Evolutionary conservation across 2,113 vertebrate species (phyloP).

Genomic region (Climacteris rufus): DNA sequence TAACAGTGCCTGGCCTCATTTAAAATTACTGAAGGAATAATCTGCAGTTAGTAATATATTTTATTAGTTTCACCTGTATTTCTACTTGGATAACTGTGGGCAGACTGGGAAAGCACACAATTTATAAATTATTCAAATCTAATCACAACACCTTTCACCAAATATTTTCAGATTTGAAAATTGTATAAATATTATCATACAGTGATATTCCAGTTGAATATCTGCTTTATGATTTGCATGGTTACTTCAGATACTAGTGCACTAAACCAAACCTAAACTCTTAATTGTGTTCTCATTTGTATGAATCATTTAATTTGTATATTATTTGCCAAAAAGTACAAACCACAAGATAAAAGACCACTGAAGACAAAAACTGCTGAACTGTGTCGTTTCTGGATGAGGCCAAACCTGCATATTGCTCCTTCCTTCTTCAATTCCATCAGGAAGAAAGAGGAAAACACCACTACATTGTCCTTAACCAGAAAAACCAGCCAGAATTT

Average conservation of each 20-base stretch:
- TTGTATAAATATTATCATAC: no score
- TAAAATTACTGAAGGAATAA: not conserved
- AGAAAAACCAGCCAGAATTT: not conserved
- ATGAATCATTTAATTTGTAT: not conserved
- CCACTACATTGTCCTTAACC: not conserved
- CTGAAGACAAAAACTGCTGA: not conserved
- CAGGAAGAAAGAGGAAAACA: not conserved
- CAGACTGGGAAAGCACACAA: not conserved
- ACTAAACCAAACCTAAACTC: not conserved
- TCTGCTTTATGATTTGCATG: not conserved
- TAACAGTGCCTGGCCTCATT: not conserved
- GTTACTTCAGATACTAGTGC: not conserved
- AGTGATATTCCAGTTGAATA: not conserved
- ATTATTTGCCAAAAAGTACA: not conserved
- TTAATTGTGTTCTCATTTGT: not conserved
- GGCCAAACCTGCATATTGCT: not conserved
- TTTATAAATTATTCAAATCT: not conserved
- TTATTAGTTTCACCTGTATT: not conserved
- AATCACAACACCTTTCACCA: not conserved
- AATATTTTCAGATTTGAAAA: not conserved
- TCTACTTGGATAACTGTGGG: not conserved
- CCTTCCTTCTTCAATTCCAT: not conserved
- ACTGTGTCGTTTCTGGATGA: not conserved
- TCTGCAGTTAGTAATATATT: not conserved
- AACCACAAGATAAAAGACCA: not conserved